These are phyloP conservation scores for Peromyscus melanophrys DNA, from an alignment of 2,797 vertebrate species.

Conservation along the genomic window DNA sequence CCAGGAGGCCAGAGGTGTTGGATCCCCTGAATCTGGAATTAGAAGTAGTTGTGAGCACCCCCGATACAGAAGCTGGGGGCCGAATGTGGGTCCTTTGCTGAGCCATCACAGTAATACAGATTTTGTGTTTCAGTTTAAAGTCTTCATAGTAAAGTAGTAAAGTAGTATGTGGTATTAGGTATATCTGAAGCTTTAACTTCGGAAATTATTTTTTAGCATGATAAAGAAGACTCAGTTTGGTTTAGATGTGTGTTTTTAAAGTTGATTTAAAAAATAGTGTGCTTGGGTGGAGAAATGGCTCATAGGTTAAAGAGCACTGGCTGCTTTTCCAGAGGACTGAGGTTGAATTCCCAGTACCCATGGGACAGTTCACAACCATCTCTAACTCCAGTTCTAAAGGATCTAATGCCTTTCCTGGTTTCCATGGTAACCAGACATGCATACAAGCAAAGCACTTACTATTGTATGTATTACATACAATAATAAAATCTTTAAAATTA, in stretches of 20 bases:
- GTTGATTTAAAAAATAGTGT: slow-evolving; percentile 35
- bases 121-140: slow-evolving; percentile 31
- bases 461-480: not conserved
- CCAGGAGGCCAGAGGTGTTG: not conserved
- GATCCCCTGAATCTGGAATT: not conserved
- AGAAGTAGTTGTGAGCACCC: not conserved
- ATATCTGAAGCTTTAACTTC: slow-evolving; percentile 8
- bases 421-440: not conserved
- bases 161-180: slow-evolving; percentile 9
- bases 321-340: not conserved
- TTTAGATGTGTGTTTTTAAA: slow-evolving; percentile 59
- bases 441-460: not conserved
- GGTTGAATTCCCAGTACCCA: not conserved
- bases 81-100: not conserved
- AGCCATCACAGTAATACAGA: not conserved
- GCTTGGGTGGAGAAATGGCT: not conserved
- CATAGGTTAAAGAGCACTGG: not conserved
- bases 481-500: not conserved
- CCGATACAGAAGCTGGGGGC: not conserved
- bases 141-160: slow-evolving; percentile 42
- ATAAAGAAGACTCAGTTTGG: not conserved
- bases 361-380: not conserved
- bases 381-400: not conserved
- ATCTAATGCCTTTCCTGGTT: not conserved
- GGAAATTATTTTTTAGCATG: slow-evolving; percentile 52